Evolutionary conservation across 2,797 vertebrate genomes (phyloP).

Genomic region (Ctenopoma kingsleyae): DNA sequence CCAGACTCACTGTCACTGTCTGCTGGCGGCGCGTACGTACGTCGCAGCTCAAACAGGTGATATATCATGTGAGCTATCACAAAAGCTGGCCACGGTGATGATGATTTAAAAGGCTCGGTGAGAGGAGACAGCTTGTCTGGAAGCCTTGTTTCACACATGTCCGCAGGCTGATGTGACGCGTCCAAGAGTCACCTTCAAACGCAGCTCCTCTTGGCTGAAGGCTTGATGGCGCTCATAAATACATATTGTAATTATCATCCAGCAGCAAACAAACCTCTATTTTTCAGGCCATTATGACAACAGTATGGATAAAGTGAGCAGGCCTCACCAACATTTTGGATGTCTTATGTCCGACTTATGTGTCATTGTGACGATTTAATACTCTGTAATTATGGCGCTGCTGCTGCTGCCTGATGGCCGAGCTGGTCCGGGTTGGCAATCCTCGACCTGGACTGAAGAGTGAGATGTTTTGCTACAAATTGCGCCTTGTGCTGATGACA

Average conservation of each 20-base stretch:
- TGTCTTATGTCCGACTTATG: constrained; percentile 75
- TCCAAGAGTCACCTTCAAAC: constrained; percentile 85
- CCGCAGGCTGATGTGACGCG: constrained; percentile 67
- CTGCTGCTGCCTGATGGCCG: constrained; percentile 73
- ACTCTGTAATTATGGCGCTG: constrained; percentile 78
- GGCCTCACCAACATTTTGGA: constrained; percentile 69
- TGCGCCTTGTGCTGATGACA: constrained; percentile 65
- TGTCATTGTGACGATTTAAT: constrained; percentile 84
- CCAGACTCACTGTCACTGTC: constrained; percentile 71
- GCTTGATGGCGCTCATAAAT: constrained; percentile 84
- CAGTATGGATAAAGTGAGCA: constrained; percentile 75
- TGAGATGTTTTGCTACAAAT: constrained; percentile 63
- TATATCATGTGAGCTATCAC: constrained; percentile 77
- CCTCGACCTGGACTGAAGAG: constrained; percentile 43
- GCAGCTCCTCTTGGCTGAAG: constrained; percentile 74
- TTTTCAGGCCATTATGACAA: constrained; percentile 74
- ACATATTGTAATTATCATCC: constrained; percentile 82
- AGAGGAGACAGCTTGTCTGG: constrained; percentile 80
- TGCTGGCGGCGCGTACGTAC: constrained; percentile 45
- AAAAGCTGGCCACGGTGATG: constrained; percentile 75
- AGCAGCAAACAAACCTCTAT: constrained; percentile 74
- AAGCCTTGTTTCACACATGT: constrained; percentile 78
- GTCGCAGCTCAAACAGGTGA: constrained; percentile 71
- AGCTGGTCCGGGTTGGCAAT: constrained; percentile 44
- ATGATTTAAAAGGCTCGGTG: constrained; percentile 84